A percentile compares a stretch with the other conserved stretches of the same genome.
phyloP scores from a whole-genome alignment of 2,797 vertebrate genomes.

The Anabas testudineus region DNA sequence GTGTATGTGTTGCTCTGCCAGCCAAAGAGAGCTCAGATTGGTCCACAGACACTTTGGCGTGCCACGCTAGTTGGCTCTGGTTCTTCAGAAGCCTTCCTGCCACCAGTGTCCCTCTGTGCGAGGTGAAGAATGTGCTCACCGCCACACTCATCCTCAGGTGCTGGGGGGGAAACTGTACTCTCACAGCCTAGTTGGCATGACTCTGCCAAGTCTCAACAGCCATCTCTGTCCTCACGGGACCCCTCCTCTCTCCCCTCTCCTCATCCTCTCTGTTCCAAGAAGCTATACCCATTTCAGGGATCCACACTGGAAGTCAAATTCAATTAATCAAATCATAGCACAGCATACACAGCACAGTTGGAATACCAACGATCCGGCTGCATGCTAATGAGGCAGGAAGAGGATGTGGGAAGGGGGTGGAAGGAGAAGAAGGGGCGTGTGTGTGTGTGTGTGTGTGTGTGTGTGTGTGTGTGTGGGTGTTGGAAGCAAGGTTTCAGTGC shows the following conservation, averaged over 20 bases:
- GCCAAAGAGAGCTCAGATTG: conserved; percentile 56
- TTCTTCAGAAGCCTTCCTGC: conserved; percentile 10
- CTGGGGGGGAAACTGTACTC: conserved; percentile 41
- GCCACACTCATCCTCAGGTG: conserved; percentile 62
- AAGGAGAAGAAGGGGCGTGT: conserved; percentile 15
- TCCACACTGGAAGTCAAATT: conserved; percentile 71
- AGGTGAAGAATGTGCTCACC: conserved; percentile 35
- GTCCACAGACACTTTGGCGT: conserved; percentile 52
- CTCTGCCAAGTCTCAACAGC: conserved; percentile 43
- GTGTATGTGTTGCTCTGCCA: conserved; percentile 33
- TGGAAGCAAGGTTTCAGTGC: conserved; percentile 29
- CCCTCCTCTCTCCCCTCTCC: background rate
- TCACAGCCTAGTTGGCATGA: conserved; percentile 56
- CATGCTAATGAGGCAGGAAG: conserved; percentile 74
- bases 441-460: conserved; percentile 28
- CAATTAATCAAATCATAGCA: conserved; percentile 76
- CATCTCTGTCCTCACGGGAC: conserved; percentile 40
- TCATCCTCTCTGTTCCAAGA: conserved; percentile 41
- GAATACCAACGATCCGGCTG: conserved; percentile 68
- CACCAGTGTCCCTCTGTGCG: conserved; percentile 14
- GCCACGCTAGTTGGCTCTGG: conserved; percentile 36
- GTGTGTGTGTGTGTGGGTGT: conserved; percentile 20
- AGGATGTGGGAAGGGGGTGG: conserved; percentile 51
- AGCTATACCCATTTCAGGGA: conserved; percentile 51
- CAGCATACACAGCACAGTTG: conserved; percentile 19